Evolutionary conservation across 2,113 vertebrate species (phyloP).

Genomic region (Otocyon megalotis): DNA sequence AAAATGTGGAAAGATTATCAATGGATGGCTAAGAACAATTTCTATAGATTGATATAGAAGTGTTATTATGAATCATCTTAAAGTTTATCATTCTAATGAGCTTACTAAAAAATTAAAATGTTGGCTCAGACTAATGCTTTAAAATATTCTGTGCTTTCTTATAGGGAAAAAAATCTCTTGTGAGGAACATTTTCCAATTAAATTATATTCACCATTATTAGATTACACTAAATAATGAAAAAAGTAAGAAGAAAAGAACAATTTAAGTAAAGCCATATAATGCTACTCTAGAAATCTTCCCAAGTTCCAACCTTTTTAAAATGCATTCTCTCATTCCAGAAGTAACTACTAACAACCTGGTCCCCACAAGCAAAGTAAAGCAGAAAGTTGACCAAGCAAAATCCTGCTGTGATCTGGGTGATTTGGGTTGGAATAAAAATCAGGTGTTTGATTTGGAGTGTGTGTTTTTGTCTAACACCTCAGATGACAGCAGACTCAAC

Average conservation of each 20-base stretch:
- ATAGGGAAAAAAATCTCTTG: not conserved
- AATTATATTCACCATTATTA: not conserved
- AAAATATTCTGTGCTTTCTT: constrained; percentile 15
- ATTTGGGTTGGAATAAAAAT: constrained; percentile 3
- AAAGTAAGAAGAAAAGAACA: not conserved
- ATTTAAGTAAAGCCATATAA: not conserved
- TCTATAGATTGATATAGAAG: not conserved
- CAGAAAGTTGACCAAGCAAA: constrained; percentile 67
- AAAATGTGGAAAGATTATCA: not conserved
- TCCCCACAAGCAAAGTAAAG: constrained; percentile 60
- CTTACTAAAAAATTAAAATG: constrained; percentile 39
- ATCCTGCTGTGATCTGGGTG: not conserved
- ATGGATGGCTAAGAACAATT: not conserved
- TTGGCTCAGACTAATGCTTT: constrained; percentile 18
- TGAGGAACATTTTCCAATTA: constrained; percentile 48
- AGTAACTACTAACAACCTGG: not conserved
- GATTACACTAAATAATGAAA: not conserved
- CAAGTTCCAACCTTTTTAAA: not conserved
- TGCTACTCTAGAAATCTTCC: not conserved
- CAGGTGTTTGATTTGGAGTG: constrained; percentile 39
- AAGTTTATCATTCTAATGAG: not conserved
- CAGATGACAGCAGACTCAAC: not conserved
- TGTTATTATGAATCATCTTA: not conserved
- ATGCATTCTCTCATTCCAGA: constrained; percentile 13
- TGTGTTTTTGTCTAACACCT: constrained; percentile 13